Evolutionary conservation across 1,140 invertebrate species (phyloP), one percentile per base, ranked within the genome.

Genomic region (Intoshia linei): DNA sequence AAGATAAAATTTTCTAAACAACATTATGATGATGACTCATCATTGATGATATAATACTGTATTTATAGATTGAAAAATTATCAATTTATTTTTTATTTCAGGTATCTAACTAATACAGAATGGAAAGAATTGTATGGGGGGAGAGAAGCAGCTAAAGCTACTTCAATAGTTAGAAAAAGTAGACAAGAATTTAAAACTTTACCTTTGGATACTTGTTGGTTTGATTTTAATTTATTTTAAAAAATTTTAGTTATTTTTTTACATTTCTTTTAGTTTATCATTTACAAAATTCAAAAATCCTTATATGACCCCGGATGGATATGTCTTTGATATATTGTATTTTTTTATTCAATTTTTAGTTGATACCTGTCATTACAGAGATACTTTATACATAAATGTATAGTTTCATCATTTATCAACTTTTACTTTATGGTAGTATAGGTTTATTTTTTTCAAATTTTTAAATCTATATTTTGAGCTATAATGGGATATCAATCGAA

Each of bases 61-160:
- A 34, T 38, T 10, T 17, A 36, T 39, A 11, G 34, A 22, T 20
- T 35, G 11, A 20, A 29, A 30, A 36, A 25, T 34, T 24, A 19
- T 39, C 6, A 3, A 19, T 23, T 7, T 32, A 25, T 17, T 38
- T 33, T 37, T 36, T 47, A 46, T 39, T 47, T 20, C 43, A 83
- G 77, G 69, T 87, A 90, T 55, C 57, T 92, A 36, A 92, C 81
- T 18, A 76, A 75, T 49, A 84, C 77, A 10, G 83, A 93, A 61
- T 92, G 81, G 83, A 73, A 69, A 36, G 75, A 74, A 32, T 55
- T 87, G 17, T 92, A 84, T 54, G 84, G 84, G 31, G 83, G 83
- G 0, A 83, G 81, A 61, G 73, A n/a, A n/a, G n/a, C n/a, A n/a
- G n/a, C n/a, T n/a, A n/a, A n/a, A 31, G 14, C 40, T 14, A 23